Conservation (phyloP, 2,888 invertebrate species). For the Scaptomyza cyrtandrae region DNA sequence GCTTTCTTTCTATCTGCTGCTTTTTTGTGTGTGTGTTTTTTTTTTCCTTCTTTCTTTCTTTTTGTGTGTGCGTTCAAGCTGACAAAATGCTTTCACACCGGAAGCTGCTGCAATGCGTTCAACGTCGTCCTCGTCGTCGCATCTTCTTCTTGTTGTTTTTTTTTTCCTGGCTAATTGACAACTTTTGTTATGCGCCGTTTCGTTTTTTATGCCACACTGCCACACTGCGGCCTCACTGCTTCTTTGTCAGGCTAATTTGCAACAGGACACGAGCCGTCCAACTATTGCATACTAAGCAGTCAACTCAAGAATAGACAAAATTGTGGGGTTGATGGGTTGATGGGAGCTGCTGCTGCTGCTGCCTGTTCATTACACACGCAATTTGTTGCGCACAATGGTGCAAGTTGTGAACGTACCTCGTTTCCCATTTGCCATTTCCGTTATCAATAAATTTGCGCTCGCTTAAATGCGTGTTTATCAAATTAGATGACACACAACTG, state of each 20-base stretch:
- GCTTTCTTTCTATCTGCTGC: not conserved
- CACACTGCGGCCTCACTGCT: constrained; percentile 2
- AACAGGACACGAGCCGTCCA: constrained; percentile 53
- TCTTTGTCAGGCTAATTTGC: constrained; percentile 71
- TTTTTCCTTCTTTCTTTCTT: too few species aligned
- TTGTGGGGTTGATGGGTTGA: not conserved
- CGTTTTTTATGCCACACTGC: constrained; percentile 54
- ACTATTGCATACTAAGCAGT: constrained; percentile 29
- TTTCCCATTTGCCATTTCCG: constrained; percentile 50
- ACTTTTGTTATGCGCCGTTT: constrained; percentile 34
- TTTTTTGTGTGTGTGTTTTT: not conserved
- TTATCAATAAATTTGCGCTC: constrained; percentile 70
- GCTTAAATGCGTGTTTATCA: constrained; percentile 71
- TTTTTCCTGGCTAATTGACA: constrained; percentile 63
- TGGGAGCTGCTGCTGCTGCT: constrained; percentile 16
- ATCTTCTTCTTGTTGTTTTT: constrained; percentile 3
- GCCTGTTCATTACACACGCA: constrained; percentile 69
- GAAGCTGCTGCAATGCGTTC: constrained; percentile 77
- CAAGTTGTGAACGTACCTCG: constrained; percentile 19
- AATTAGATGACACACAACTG: constrained; percentile 57
- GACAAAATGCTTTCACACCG: constrained; percentile 79
- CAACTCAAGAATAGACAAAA: not conserved
- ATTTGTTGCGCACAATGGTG: constrained; percentile 71
- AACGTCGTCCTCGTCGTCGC: constrained; percentile 62
- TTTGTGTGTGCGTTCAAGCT: constrained; percentile 55